These are phyloP conservation scores for Leuctra nigra DNA, from an alignment of 2,888 invertebrate genomes.

Conservation along the genomic window DNA sequence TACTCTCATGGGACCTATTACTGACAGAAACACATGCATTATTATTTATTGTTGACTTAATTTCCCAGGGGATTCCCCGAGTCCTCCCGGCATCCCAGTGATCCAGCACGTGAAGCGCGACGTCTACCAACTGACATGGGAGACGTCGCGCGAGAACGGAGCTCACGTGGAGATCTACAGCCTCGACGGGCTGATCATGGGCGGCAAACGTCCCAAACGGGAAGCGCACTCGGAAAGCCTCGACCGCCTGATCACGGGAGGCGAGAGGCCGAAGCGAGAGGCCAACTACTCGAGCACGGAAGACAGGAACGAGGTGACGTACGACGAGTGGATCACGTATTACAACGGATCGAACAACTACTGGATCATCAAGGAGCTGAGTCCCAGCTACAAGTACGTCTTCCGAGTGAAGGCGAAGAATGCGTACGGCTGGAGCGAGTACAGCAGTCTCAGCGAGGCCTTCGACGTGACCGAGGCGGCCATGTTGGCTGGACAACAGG, in stretches of 20 bases:
- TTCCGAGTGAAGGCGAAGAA: constrained; percentile 77
- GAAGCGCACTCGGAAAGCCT: constrained; percentile 45
- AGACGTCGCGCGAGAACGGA: constrained; percentile 68
- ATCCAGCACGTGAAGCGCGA: constrained; percentile 67
- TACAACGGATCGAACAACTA: constrained; percentile 76
- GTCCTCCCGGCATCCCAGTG: constrained; percentile 66
- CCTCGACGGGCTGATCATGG: constrained; percentile 55
- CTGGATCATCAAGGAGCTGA: constrained; percentile 68
- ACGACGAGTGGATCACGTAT: constrained; percentile 50
- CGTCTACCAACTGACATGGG: constrained; percentile 75
- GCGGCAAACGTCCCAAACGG: constrained; percentile 26
- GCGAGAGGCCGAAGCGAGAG: constrained; percentile 21
- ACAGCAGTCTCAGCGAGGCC: constrained; percentile 59
- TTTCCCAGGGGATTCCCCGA: constrained; percentile 64
- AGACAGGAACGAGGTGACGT: constrained; percentile 7
- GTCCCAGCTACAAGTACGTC: constrained; percentile 53
- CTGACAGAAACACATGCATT: no score
- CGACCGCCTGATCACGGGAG: constrained; percentile 50
- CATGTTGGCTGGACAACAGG: constrained; percentile 46
- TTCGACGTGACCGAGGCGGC: constrained; percentile 49
- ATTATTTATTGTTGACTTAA: neutral
- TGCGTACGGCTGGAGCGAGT: constrained; percentile 73
- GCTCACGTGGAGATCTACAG: constrained; percentile 65
- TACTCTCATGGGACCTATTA: no score
- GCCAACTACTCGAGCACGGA: constrained; percentile 37